Conservation (phyloP, 2,888 invertebrate genomes). For the Drosophila imparisetae region DNA sequence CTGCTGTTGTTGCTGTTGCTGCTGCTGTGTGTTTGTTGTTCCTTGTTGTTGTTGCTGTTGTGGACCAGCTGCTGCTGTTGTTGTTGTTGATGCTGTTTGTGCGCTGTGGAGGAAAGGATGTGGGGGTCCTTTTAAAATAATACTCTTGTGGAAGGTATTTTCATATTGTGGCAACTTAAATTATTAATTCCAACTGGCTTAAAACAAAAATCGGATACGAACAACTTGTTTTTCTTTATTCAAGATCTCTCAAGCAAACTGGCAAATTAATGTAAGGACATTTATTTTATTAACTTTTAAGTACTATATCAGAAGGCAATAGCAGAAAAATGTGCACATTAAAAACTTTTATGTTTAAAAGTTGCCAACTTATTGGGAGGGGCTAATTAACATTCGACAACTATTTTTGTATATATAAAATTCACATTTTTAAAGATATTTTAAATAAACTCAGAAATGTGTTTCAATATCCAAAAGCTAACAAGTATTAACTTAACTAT, state of each 20-base stretch:
- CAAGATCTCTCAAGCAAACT: not conserved
- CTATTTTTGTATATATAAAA: too few relatives aligned
- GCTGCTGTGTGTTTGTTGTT: slow-evolving; percentile 37
- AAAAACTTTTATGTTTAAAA: too few relatives aligned
- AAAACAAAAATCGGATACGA: not conserved
- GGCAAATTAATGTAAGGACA: not conserved
- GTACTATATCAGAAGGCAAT: too few relatives aligned
- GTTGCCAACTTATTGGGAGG: too few relatives aligned
- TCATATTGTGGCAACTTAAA: not conserved
- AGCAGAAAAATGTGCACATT: too few relatives aligned
- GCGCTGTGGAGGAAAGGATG: slow-evolving; percentile 24
- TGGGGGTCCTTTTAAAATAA: slow-evolving; percentile 6
- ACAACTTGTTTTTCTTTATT: too few relatives aligned
- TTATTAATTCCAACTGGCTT: not conserved
- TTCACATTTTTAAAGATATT: not conserved
- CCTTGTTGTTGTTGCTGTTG: slow-evolving; percentile 34
- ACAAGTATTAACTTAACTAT: not conserved
- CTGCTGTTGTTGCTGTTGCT: slow-evolving; percentile 42
- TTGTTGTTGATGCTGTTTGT: slow-evolving; percentile 2
- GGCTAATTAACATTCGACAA: too few relatives aligned
- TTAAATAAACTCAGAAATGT: not conserved
- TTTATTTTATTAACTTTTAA: not conserved
- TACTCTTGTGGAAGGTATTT: slow-evolving; percentile 13
- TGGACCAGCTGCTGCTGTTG: slow-evolving; percentile 19
- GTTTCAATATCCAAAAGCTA: not conserved